A percentile compares a stretch with the other conserved stretches of the same genome.
Evolutionary conservation across 2,797 vertebrate species (phyloP).

Genomic region (Anas bahamensis): DNA sequence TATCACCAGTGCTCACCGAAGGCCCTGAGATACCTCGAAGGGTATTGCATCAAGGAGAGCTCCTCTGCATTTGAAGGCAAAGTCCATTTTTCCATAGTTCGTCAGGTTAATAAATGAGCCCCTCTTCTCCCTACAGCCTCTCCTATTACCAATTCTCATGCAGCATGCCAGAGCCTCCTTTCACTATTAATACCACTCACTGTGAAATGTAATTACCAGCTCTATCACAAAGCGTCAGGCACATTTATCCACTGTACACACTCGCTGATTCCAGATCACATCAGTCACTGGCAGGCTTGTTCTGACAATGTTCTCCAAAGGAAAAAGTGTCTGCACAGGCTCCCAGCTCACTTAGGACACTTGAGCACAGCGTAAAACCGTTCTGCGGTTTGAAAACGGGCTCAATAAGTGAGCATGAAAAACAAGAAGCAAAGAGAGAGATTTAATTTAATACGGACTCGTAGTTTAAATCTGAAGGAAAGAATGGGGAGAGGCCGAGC

Average conservation of each 20-base stretch:
- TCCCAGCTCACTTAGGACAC: not conserved
- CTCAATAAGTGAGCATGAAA: not conserved
- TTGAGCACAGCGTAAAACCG: not conserved
- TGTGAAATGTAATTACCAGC: conserved; percentile 82
- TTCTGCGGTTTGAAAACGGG: not conserved
- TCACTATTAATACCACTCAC: conserved; percentile 81
- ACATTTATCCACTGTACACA: conserved; percentile 78
- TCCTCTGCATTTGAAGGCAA: conserved; percentile 46
- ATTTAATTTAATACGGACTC: not conserved
- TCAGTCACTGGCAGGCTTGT: conserved; percentile 57
- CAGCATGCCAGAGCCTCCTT: conserved; percentile 54
- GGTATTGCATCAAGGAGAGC: not conserved
- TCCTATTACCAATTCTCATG: conserved; percentile 55
- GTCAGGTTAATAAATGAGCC: conserved; percentile 75
- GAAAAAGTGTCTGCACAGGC: not conserved
- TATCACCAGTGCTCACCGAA: not conserved
- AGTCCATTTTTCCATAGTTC: conserved; percentile 65
- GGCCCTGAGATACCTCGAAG: not conserved
- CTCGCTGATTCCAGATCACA: conserved; percentile 65
- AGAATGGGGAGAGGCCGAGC: not conserved
- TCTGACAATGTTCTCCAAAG: conserved; percentile 46
- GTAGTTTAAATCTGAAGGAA: conserved; percentile 8
- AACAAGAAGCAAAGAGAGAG: not conserved
- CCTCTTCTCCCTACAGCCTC: conserved; percentile 57
- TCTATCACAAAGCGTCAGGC: conserved; percentile 75